Base-by-base conservation (phyloP, 2,888 invertebrate genomes). In the Epinotia demarniana region DNA sequence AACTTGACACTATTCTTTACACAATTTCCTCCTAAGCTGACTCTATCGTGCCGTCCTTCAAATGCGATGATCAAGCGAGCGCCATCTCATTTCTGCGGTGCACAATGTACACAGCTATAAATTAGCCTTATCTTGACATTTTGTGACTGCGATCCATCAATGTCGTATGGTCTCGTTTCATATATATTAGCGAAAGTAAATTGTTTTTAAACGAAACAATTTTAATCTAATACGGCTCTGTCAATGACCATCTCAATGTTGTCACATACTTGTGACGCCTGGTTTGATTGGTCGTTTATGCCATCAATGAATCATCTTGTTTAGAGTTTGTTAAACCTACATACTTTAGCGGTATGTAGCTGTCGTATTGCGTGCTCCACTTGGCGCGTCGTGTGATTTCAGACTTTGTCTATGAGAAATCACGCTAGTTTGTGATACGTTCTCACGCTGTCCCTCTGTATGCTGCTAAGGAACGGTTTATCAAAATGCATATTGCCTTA, bases 61-160 rank as follows among this genome's bases (percentile, higher is more conserved):
- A 80, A 49, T 79, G 76, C 78, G 82, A 79, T 82, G 83, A 85
- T 85, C 82, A 81, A 83, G 81, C 82, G 78, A 43, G 69, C 46
- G 16, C 82, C 82, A 85, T 89, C 87, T 89, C 86, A 90, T 89
- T 87, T 86, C 80, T 82, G 83, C 80, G 81, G 81, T 84, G 85
- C 83, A 66, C 66, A 84, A 83, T 84, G 83, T 85, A 85, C 80
- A 86, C 85, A 85, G 85, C 87, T 86, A 93, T 93, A 92, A 89
- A 92, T 93, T 92, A 92, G 80, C 86, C 85, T 92, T 93, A 93
- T 93, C 93, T 91, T 85, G 91, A 91, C 92, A 88, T 83, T 87
- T 82, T 85, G 90, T 89, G 86, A 81, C 79, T 83, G 82, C 88
- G 85, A 92, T 93, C 87, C 87, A 91, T 93, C 93, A 92, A 88